These are phyloP conservation scores for Plagiodera versicolora DNA, from an alignment of 2,888 invertebrate genomes.

Conservation along the genomic window DNA sequence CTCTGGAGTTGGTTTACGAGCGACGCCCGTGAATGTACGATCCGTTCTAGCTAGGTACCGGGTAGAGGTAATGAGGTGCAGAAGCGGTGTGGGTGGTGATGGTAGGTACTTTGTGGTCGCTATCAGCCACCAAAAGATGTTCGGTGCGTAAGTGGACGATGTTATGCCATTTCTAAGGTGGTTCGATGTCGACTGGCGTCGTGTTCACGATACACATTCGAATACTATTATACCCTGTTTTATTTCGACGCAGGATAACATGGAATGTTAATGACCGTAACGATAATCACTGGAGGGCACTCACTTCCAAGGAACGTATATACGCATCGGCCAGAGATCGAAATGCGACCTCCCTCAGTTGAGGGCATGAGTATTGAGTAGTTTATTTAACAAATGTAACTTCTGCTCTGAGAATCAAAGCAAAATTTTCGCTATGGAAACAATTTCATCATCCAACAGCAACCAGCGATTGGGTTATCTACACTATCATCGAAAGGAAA, in stretches of 20 bases:
- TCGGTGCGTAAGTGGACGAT: background rate
- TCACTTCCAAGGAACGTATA: too few relatives aligned
- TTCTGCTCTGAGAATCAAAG: too few relatives aligned
- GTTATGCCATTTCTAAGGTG: background rate
- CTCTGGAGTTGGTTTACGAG: conserved; percentile 49
- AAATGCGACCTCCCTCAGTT: too few relatives aligned
- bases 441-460: too few relatives aligned
- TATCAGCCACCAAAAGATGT: background rate
- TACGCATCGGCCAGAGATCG: too few relatives aligned
- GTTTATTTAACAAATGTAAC: too few relatives aligned
- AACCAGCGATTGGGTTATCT: too few relatives aligned
- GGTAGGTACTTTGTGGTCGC: background rate
- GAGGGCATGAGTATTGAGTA: too few relatives aligned
- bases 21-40: conserved; percentile 46
- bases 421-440: too few relatives aligned
- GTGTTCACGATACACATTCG: background rate
- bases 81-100: conserved; percentile 47
- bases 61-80: conserved; percentile 48
- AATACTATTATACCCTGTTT: background rate
- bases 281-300: too few relatives aligned
- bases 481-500: too few relatives aligned
- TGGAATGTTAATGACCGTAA: background rate
- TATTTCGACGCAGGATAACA: background rate
- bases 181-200: background rate
- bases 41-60: conserved; percentile 37